Base-by-base conservation (phyloP, 2,888 invertebrate genomes). In the Tipula helvola region DNA sequence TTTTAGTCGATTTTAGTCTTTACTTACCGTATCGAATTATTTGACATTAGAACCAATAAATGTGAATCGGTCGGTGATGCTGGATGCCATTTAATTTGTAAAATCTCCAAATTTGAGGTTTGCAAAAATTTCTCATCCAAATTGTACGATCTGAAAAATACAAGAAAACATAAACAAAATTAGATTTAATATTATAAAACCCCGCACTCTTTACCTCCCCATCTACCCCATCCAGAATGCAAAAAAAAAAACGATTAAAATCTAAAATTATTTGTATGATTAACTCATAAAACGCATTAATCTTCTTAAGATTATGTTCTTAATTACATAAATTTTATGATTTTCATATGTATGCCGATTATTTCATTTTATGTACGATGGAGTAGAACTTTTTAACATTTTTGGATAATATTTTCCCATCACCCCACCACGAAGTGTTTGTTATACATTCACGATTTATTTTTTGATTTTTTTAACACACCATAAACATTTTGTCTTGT, bases 81-180 rank as follows among this genome's bases (percentile, higher is more conserved):
- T 0, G 98, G 97, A 92, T 98, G 98, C 96, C 98, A 98, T 88
- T 94, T 94, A 5, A 95, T 94, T 89, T 96, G 95, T 16, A 95
- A 93, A 18, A 96, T 93, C 89, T 95, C 94, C n/a, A 94, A 92
- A 57, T 94, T 93, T n/a, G 93, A 92, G 89, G 93, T 94, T 88
- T 94, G 94, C 89, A 96, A 94, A 88, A 95, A 94, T 87, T 94
- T 92, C 89, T 96, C 96, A 89, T 96, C 96, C 87, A 98, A 91
- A 88, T 94, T 94, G 90, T 93, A 93, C 88, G 95, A 95, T 91
- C 96, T 96, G 93, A 8, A 93, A 93, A 88, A 89, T 10, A 52
- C 2, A 52, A 52, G 16, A 28, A 71, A 71, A 28, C 2, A 71
- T 2, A 71, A 71, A 28, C 28, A 71, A 39, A 39, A 71, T 71